Percentiles rank a stretch among this genome's conserved stretches.
These are phyloP conservation scores for Lacerta agilis DNA, from an alignment of 2,797 vertebrate species.

Conservation along the genomic window DNA sequence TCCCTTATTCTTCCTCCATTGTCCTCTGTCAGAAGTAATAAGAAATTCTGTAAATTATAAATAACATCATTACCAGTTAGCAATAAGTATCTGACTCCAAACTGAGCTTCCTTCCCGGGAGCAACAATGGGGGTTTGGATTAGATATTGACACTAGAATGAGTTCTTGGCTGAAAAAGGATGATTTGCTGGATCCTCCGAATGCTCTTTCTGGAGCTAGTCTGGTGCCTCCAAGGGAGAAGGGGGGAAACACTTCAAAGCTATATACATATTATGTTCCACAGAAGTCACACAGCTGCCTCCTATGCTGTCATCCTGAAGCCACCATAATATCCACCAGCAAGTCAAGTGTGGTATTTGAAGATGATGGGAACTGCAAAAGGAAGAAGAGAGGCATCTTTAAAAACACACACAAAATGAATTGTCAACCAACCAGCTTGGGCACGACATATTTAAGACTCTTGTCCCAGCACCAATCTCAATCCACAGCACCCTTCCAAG, in stretches of 20 bases:
- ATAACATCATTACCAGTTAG: constrained; percentile 60
- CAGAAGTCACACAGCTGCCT: constrained; percentile 78
- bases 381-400: constrained; percentile 53
- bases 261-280: constrained; percentile 76
- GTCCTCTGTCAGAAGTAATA: constrained; percentile 42
- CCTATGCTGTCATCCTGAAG: constrained; percentile 65
- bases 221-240: constrained; percentile 58
- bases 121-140: constrained; percentile 45
- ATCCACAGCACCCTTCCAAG: background rate
- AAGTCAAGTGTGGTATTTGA: constrained; percentile 85
- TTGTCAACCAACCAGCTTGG: background rate
- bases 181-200: constrained; percentile 63
- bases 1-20: constrained; percentile 16
- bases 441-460: background rate
- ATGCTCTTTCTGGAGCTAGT: constrained; percentile 61
- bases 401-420: background rate
- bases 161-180: constrained; percentile 41
- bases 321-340: constrained; percentile 59
- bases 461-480: background rate
- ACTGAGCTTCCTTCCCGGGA: constrained; percentile 63
- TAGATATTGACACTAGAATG: constrained; percentile 57
- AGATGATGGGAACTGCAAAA: constrained; percentile 88
- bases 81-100: constrained; percentile 73
- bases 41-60: constrained; percentile 45
- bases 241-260: constrained; percentile 59